Evolutionary conservation across 2,888 invertebrate genomes (phyloP).

Genomic region (Tachina lurida): DNA sequence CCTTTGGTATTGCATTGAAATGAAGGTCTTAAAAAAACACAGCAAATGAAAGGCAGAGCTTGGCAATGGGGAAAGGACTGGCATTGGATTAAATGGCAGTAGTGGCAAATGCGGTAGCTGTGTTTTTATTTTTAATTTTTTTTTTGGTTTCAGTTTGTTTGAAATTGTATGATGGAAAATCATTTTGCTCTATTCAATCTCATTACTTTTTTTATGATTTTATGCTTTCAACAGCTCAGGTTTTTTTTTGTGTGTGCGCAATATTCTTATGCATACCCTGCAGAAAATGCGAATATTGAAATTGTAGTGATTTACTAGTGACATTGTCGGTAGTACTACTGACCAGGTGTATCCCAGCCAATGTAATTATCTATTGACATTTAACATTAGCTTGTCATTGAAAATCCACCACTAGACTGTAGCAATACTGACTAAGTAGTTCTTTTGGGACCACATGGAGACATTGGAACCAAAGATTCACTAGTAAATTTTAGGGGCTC

Average conservation of each 20-base stretch:
- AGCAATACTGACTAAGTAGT: too few species aligned
- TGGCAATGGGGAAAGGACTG: constrained; percentile 64
- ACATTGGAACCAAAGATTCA: too few species aligned
- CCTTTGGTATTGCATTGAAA: constrained; percentile 38
- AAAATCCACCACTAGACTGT: too few species aligned
- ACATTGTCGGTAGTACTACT: too few species aligned
- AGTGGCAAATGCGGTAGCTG: constrained; percentile 30
- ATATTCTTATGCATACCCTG: constrained; percentile 20
- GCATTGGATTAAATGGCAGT: constrained; percentile 58
- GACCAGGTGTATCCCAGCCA: too few species aligned
- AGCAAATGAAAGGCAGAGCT: constrained; percentile 25
- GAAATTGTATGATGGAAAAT: background rate
- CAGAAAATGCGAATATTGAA: too few species aligned
- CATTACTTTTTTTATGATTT: constrained; percentile 13
- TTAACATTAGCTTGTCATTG: too few species aligned
- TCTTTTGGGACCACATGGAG: too few species aligned
- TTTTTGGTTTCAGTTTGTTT: constrained; percentile 23
- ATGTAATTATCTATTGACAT: too few species aligned
- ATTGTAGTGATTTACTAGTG: too few species aligned
- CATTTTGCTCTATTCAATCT: constrained; percentile 32
- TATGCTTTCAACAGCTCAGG: constrained; percentile 8
- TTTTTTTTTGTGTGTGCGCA: background rate
- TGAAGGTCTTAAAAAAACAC: constrained; percentile 47
- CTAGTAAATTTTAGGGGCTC: too few species aligned
- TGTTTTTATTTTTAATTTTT: constrained; percentile 19